Evolutionary conservation across 2,797 vertebrate genomes (phyloP).

Genomic region (Poliocrania exsul): DNA sequence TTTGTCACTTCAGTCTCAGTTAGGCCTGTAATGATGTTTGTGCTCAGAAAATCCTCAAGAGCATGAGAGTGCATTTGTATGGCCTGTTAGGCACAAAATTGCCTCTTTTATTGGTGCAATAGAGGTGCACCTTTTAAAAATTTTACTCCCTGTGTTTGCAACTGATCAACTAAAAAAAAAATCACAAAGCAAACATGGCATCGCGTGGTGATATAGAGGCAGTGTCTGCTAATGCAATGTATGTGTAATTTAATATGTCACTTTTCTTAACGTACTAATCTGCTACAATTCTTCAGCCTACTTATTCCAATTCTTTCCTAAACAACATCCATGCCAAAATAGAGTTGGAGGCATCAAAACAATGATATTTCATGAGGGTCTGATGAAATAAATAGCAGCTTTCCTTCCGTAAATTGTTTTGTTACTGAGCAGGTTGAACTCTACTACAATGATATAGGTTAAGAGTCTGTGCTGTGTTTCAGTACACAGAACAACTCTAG

Average conservation of each 20-base stretch:
- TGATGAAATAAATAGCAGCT: neutral
- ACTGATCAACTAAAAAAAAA: neutral
- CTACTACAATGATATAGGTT: neutral
- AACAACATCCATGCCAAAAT: neutral
- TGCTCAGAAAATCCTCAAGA: slow-evolving; percentile 41
- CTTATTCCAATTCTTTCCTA: neutral
- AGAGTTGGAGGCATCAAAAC: neutral
- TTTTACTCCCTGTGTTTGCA: slow-evolving; percentile 30
- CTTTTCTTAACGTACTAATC: neutral
- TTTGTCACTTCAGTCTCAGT: slow-evolving; percentile 38
- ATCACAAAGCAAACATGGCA: neutral
- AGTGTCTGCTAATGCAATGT: neutral
- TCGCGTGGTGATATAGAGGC: neutral
- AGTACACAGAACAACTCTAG: neutral
- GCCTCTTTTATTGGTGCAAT: slow-evolving; percentile 31
- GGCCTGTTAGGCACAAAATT: slow-evolving; percentile 50
- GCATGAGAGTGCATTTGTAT: slow-evolving; percentile 35
- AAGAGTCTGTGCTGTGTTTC: neutral
- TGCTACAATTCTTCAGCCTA: neutral
- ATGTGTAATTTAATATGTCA: neutral
- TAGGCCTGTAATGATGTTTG: slow-evolving; percentile 22
- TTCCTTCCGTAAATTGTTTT: neutral
- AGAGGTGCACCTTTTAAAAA: slow-evolving; percentile 22
- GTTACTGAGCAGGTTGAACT: neutral
- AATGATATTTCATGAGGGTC: neutral